Evolutionary conservation across 2,113 vertebrate species (phyloP).

Genomic region (Dicrurus megarhynchus): DNA sequence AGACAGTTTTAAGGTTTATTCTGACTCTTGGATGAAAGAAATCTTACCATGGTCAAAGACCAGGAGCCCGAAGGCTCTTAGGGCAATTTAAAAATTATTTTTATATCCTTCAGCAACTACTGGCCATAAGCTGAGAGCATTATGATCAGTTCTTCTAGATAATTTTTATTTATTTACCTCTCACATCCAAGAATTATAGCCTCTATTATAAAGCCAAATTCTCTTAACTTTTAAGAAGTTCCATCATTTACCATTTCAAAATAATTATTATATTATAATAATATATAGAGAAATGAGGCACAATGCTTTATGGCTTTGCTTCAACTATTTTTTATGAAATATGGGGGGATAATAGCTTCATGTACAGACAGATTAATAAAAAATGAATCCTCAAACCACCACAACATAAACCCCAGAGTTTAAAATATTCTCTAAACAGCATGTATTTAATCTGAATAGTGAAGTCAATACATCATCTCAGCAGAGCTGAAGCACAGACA

Average conservation of each 20-base stretch:
- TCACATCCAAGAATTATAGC: background rate
- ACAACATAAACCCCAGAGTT: background rate
- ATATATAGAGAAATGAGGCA: background rate
- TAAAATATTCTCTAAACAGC: slow-evolving; percentile 31
- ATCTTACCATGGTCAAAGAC: background rate
- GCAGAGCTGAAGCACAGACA: slow-evolving; percentile 75
- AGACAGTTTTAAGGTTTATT: background rate
- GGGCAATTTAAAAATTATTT: background rate
- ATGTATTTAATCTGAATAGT: slow-evolving; percentile 23
- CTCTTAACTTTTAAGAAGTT: background rate
- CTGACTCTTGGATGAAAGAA: background rate
- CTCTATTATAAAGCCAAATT: background rate
- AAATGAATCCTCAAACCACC: background rate
- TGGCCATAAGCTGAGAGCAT: background rate
- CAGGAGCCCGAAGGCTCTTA: background rate
- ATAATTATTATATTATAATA: background rate
- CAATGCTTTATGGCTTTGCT: background rate
- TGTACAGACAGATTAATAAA: background rate
- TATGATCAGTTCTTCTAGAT: background rate
- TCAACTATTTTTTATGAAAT: background rate
- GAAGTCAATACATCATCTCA: slow-evolving; percentile 61
- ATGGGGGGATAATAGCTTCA: background rate
- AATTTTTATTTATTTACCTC: slow-evolving; percentile 11
- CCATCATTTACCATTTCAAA: slow-evolving; percentile 2
- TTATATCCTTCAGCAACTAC: background rate